Evolutionary conservation across 2,888 invertebrate species (phyloP).

Genomic region (Heliconius ismenius): DNA sequence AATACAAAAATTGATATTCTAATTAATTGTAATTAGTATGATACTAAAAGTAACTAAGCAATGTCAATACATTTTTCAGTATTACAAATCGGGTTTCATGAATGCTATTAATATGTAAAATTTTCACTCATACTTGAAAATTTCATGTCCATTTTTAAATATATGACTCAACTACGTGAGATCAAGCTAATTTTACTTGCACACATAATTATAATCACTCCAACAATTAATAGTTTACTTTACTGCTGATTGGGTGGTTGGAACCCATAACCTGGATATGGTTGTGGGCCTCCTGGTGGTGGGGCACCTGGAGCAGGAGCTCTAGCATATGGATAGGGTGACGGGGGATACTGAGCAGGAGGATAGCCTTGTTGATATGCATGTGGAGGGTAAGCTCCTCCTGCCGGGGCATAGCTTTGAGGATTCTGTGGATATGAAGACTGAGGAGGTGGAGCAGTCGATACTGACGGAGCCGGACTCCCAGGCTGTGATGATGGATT

Average conservation of each 20-base stretch:
- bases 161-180: background rate
- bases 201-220: conserved; percentile 7
- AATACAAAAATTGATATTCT: conserved; percentile 6
- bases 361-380: conserved; percentile 79
- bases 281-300: conserved; percentile 87
- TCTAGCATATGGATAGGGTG: conserved; percentile 81
- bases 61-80: background rate
- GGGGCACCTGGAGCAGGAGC: conserved; percentile 85
- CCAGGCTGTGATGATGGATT: conserved; percentile 80
- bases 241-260: conserved; percentile 88
- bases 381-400: conserved; percentile 77
- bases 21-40: conserved; percentile 14
- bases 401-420: conserved; percentile 72
- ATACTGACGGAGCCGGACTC: conserved; percentile 76
- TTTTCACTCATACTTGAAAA: background rate
- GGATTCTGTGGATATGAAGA: conserved; percentile 81
- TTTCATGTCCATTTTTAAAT: background rate
- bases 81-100: background rate
- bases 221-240: conserved; percentile 31
- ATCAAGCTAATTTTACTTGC: conserved; percentile 6
- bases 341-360: conserved; percentile 81
- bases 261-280: conserved; percentile 89
- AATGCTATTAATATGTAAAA: too few species aligned
- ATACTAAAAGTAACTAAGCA: background rate
- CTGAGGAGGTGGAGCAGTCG: conserved; percentile 82